A percentile compares a stretch with the other conserved stretches of the same genome.
These are phyloP conservation scores for Junonia oenone DNA, from an alignment of 2,888 invertebrate species.

Conservation along the genomic window DNA sequence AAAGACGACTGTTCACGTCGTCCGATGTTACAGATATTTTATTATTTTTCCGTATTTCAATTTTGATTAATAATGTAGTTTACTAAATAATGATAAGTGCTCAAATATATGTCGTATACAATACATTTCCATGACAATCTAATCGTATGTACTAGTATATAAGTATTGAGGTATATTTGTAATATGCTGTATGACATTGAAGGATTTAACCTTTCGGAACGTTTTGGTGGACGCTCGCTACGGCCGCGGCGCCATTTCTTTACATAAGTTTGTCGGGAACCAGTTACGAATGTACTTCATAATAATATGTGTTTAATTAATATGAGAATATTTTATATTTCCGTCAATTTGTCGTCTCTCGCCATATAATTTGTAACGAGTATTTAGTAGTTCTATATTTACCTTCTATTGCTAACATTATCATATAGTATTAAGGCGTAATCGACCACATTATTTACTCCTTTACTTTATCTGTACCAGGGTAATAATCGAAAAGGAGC, in stretches of 20 bases:
- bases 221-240: not conserved
- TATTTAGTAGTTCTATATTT: slow-evolving; percentile 22
- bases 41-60: not conserved
- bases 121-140: slow-evolving; percentile 41
- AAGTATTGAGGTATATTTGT: slow-evolving; percentile 30
- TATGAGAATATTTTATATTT: not conserved
- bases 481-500: slow-evolving; percentile 21
- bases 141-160: slow-evolving; percentile 33
- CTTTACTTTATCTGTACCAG: slow-evolving; percentile 18
- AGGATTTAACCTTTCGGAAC: not conserved
- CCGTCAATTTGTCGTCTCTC: slow-evolving; percentile 24
- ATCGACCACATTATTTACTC: slow-evolving; percentile 2
- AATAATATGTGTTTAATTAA: slow-evolving; percentile 4
- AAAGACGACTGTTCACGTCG: not conserved
- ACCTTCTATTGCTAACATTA: slow-evolving; percentile 18
- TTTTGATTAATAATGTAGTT: not conserved
- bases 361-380: slow-evolving; percentile 26
- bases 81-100: slow-evolving; percentile 33
- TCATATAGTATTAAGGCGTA: slow-evolving; percentile 17
- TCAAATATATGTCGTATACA: slow-evolving; percentile 39
- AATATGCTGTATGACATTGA: not conserved
- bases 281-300: slow-evolving; percentile 9
- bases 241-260: not conserved
- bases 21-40: not conserved
- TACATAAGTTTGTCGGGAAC: not conserved